Evolutionary conservation across 2,113 vertebrate species (phyloP).

Genomic region (Quiscalus mexicanus): DNA sequence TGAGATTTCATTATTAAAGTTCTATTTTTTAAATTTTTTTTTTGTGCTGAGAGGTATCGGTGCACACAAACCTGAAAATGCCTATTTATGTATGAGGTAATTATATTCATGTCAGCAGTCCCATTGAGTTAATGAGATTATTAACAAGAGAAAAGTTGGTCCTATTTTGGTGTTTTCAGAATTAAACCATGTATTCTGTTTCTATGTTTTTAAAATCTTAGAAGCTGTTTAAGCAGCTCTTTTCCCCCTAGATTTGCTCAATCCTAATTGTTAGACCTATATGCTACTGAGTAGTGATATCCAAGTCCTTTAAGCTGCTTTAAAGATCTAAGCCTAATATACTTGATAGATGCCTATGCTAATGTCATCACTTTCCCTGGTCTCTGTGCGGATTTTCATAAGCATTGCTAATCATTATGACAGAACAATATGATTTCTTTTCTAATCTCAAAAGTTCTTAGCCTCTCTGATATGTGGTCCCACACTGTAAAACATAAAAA

Average conservation of each 20-base stretch:
- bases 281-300: not conserved
- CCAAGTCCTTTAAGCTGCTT: slow-evolving; percentile 35
- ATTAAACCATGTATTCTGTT: not conserved
- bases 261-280: not conserved
- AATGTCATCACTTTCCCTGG: not conserved
- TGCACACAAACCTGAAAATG: not conserved
- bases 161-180: not conserved
- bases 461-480: not conserved
- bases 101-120: slow-evolving; percentile 25
- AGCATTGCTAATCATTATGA: not conserved
- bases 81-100: slow-evolving; percentile 28
- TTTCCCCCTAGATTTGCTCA: not conserved
- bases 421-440: not conserved
- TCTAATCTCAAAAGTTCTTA: not conserved
- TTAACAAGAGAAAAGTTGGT: slow-evolving; percentile 11
- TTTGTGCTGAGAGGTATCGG: not conserved
- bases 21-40: not conserved
- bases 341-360: not conserved
- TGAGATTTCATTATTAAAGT: slow-evolving; percentile 32
- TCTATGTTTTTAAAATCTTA: not conserved
- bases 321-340: not conserved
- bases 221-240: not conserved
- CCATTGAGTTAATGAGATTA: slow-evolving; percentile 44
- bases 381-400: not conserved
- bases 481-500: not conserved